Evolutionary conservation across 2,888 invertebrate genomes (phyloP).

Genomic region (Caenorhabditis virilis): DNA sequence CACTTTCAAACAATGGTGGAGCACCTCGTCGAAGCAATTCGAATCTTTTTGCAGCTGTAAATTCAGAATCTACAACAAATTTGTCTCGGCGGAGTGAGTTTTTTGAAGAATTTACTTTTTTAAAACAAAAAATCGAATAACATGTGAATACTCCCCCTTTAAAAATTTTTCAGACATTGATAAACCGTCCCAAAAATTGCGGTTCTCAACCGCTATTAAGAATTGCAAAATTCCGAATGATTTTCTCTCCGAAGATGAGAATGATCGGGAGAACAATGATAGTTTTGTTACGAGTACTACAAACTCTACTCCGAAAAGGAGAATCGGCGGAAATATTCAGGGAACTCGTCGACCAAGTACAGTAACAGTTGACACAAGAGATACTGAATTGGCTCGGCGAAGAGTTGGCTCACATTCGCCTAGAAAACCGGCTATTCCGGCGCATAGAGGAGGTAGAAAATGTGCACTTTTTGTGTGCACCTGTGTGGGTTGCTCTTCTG

Average conservation of each 20-base stretch:
- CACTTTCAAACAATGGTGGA: conserved; percentile 8
- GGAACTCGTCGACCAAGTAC: conserved; percentile 26
- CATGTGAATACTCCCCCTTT: no score
- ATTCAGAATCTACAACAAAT: conserved; percentile 15
- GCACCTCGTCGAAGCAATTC: conserved; percentile 28
- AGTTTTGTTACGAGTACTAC: conserved; percentile 18
- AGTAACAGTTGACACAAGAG: conserved; percentile 28
- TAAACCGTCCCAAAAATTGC: conserved; percentile 26
- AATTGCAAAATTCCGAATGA: no score
- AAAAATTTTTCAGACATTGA: conserved; percentile 31
- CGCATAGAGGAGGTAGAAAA: neutral
- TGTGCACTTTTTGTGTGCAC: no score
- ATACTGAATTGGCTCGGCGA: conserved; percentile 24
- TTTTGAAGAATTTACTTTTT: no score
- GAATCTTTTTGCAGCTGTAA: conserved; percentile 25
- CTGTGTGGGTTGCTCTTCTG: neutral
- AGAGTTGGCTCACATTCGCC: neutral
- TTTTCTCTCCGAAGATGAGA: neutral
- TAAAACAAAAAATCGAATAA: no score
- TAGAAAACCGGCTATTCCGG: neutral
- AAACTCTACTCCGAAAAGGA: neutral
- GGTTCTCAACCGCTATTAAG: conserved; percentile 31
- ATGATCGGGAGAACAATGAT: conserved; percentile 5
- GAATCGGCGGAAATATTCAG: no score
- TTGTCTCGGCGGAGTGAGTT: neutral